Base-by-base conservation (phyloP, 2,113 vertebrate genomes). In the Terrapene triunguis region DNA sequence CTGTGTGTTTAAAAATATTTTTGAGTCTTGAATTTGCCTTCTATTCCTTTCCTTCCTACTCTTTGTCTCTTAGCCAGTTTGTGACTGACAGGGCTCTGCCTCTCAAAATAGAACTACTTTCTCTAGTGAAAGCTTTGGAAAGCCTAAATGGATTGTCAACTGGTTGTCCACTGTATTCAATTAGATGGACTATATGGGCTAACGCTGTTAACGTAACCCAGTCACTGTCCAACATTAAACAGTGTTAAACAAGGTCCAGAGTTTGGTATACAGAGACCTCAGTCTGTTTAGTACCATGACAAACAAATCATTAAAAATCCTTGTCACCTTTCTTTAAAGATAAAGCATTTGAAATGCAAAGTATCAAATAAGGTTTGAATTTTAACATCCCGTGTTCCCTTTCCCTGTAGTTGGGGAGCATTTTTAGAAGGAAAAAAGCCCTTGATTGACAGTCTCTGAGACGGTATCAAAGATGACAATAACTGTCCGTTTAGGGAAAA, bases 41-140 rank as follows among this genome's bases (percentile, higher is more conserved):
- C 62, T 38, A 53, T 51, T 85, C 62, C 48, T 87, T 85, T 85
- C 62, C 48, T 87, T 85, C 62, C 48, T 85, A 8, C 21, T 76
- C n/a, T 76, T 44, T 78, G 38, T 82, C 55, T 48, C 25, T 88
- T 83, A 91, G 44, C 8, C 76, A 87, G 47, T 76, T 76, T 76
- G 22, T 76, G 72, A 44, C 11, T 25, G 72, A 25, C 6, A 25
- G n/a, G 1, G 0, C 59, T 82, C 84, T 1, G 0, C 44, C 19
- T 91, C 5, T 2, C 8, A 50, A 55, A 88, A 81, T 44, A 76
- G 10, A 48, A 24, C 6, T 89, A 1, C 0, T 44, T 76, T 76
- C 38, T 76, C 72, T 44, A 47, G 24, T 25, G 62, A 76, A 44
- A 44, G n/a, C 11, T 25, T 82, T 88, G 84, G 79, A 88, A 95